A percentile compares a stretch with the other conserved stretches of the same genome.
Evolutionary conservation across 2,113 vertebrate species (phyloP).

Genomic region (Lagopus leucura): DNA sequence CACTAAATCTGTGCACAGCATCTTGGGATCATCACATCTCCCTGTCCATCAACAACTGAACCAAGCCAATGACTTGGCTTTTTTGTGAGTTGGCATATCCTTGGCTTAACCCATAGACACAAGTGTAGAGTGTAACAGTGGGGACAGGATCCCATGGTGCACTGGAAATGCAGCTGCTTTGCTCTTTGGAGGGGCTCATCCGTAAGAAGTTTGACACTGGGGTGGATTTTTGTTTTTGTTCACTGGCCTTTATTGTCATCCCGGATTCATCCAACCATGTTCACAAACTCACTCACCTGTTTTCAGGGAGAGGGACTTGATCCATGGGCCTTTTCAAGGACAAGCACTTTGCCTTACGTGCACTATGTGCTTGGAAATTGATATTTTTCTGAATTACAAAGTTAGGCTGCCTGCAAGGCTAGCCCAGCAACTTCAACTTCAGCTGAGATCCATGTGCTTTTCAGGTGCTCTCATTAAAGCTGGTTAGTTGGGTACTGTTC

Average conservation of each 20-base stretch:
- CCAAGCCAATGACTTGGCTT: background rate
- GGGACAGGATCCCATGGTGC: background rate
- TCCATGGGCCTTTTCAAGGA: background rate
- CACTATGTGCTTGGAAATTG: background rate
- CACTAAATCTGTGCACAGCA: background rate
- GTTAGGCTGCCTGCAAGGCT: background rate
- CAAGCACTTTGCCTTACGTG: background rate
- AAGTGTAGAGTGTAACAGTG: fast-evolving
- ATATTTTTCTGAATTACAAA: background rate
- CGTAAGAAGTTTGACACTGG: background rate
- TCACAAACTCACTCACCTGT: background rate
- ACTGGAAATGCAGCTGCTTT: background rate
- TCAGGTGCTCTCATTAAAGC: background rate
- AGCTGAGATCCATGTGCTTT: background rate
- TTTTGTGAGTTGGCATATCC: background rate
- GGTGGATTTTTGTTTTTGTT: background rate
- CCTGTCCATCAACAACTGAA: fast-evolving
- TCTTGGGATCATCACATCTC: background rate
- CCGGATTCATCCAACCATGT: background rate
- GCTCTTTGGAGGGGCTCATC: background rate
- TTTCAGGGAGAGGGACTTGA: background rate
- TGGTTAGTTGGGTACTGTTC: background rate
- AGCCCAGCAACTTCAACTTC: background rate
- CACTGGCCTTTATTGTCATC: background rate
- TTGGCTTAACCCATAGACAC: background rate